Evolutionary conservation across 2,888 invertebrate species (phyloP).

Genomic region (Plusia festucae): DNA sequence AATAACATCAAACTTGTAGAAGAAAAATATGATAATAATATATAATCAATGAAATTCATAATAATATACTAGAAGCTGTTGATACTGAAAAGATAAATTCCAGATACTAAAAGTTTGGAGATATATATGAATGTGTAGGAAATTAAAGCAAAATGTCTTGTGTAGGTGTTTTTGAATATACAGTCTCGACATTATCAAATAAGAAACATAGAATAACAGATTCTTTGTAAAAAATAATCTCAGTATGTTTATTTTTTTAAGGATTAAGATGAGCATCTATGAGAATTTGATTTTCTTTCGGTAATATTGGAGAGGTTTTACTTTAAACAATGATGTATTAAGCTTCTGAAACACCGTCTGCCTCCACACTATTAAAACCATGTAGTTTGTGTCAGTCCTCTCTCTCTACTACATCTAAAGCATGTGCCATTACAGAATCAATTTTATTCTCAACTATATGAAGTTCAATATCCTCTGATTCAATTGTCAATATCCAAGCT

Average conservation of each 20-base stretch:
- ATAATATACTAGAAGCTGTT: neutral
- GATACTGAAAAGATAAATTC: neutral
- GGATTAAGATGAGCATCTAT: neutral
- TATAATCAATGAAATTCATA: neutral
- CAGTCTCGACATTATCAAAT: neutral
- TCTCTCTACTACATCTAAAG: conserved; percentile 43
- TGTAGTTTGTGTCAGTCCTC: conserved; percentile 18
- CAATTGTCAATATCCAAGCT: conserved; percentile 69
- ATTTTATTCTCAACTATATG: conserved; percentile 25
- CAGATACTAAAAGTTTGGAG: no score
- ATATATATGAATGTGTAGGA: no score
- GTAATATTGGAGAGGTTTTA: neutral
- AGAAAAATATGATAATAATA: neutral
- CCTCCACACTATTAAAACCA: conserved; percentile 49
- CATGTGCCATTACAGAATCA: conserved; percentile 48
- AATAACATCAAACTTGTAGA: neutral
- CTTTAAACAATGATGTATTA: neutral
- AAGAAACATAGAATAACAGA: neutral
- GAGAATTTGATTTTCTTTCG: neutral
- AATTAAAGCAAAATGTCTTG: no score
- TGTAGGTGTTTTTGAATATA: neutral
- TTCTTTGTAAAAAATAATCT: neutral
- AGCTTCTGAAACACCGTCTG: neutral
- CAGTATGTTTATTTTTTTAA: neutral
- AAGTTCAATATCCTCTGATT: conserved; percentile 45